Evolutionary conservation across 2,797 vertebrate species (phyloP), one percentile per base, ranked within the genome.

Genomic region (Bufotes viridis): DNA sequence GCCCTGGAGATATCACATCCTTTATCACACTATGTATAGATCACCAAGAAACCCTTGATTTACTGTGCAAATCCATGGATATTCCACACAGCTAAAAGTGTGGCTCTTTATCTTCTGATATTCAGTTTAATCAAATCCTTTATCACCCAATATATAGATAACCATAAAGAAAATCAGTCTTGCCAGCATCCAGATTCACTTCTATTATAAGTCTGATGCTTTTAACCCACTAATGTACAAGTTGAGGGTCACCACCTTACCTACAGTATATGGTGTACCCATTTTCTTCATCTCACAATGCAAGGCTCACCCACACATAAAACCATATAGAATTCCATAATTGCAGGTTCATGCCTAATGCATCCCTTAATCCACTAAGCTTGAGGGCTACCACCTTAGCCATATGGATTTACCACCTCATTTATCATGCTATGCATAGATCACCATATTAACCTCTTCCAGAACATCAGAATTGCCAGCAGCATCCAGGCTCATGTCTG

Each of bases 1-100:
- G 67, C 67, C 78, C 72, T 69, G 86, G 80, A 76, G 81, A 76
- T 87, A 18, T 51, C 42, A 51, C 75, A 22, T 78, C 51, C 51
- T 78, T 78, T 78, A 78, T 51, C 42, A 75, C 72, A 75, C 72
- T 51, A 51, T 75, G 72, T 51, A 55, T 7, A 78, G 75, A 53
- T 55, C 49, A 78, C 75, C 75, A 24, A 8, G 20, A 9, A 14
- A 53, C 22, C 75, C 49, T 78, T 55, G 20, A 53, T 55, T 10
- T 12, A 49, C 3, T 11, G 34, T 76, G 74, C 74, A 76, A 20
- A n/a, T 76, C 8, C 22, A 49, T n/a, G 49, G 9, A 24, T 53
- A 75, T 51, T 42, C 18, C 72, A 49, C 7, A 51, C 42, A 75
- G 42, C 42, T 53, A 11, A n/a, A 53, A 53, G 22, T 20, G 1